phyloP scores from a whole-genome alignment of 2,113 vertebrate species.

The Sigmodon hispidus region DNA sequence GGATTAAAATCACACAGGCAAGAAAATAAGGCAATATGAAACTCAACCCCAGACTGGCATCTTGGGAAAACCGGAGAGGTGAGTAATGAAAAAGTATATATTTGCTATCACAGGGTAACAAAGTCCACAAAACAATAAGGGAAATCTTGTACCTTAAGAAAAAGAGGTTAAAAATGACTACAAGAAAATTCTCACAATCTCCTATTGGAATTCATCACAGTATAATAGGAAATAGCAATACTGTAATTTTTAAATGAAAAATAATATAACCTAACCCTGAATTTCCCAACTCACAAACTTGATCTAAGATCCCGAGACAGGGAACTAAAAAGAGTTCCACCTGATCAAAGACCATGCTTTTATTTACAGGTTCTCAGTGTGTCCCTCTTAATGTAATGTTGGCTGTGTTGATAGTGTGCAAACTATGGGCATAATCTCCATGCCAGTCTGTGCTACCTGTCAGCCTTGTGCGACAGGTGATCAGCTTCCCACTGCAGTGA shows the following conservation, averaged over 20 bases:
- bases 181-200: neutral
- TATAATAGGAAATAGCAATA: neutral
- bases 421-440: neutral
- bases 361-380: neutral
- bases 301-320: neutral
- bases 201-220: neutral
- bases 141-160: neutral
- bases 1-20: slow-evolving; percentile 19
- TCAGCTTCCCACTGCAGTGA: neutral
- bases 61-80: neutral
- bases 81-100: neutral
- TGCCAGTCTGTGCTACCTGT: neutral
- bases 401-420: neutral
- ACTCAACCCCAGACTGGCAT: neutral
- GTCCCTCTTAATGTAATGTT: neutral
- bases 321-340: slow-evolving; percentile 5
- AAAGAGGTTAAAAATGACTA: neutral
- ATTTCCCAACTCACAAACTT: neutral
- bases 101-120: neutral
- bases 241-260: slow-evolving; percentile 18
- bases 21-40: slow-evolving; percentile 46
- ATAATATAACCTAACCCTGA: neutral
- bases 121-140: neutral
- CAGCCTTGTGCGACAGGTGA: slow-evolving; percentile 22
- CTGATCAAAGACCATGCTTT: neutral